Conservation (phyloP, 1,140 invertebrate species). For the Heliconius nattereri region DNA sequence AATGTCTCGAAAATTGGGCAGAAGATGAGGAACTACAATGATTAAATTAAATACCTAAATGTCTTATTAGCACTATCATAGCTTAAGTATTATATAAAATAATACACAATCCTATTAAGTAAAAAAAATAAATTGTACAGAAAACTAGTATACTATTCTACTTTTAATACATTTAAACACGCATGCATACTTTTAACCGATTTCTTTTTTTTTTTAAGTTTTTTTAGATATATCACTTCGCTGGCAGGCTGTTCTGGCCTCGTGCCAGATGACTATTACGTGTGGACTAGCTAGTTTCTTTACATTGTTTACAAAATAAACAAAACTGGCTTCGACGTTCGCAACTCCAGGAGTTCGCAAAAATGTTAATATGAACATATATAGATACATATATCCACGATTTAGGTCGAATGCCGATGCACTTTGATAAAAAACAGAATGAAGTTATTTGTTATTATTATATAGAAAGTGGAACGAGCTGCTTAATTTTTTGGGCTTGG, state of each 20-base stretch:
- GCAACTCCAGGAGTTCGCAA: conserved; percentile 8
- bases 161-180: not conserved
- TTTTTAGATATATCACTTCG: not conserved
- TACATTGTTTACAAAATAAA: conserved; percentile 30
- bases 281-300: conserved; percentile 10
- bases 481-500: not conserved
- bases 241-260: conserved; percentile 5
- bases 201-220: not conserved
- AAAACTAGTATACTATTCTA: not conserved
- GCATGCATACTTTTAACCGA: not conserved
- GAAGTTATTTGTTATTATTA: not conserved
- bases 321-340: conserved; percentile 28
- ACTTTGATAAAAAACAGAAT: conserved; percentile 19
- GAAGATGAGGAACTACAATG: too few relatives aligned
- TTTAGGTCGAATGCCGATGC: conserved; percentile 17
- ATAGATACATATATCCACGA: not conserved
- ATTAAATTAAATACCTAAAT: too few relatives aligned
- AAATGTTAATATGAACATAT: conserved; percentile 1
- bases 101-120: too few relatives aligned
- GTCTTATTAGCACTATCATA: too few relatives aligned
- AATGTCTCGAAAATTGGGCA: too few relatives aligned
- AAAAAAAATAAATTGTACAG: too few relatives aligned
- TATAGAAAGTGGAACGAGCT: not conserved
- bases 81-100: too few relatives aligned
- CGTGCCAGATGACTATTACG: conserved; percentile 20